phyloP scores from a whole-genome alignment of 2,113 vertebrate genomes.

The Penelope pileata region DNA sequence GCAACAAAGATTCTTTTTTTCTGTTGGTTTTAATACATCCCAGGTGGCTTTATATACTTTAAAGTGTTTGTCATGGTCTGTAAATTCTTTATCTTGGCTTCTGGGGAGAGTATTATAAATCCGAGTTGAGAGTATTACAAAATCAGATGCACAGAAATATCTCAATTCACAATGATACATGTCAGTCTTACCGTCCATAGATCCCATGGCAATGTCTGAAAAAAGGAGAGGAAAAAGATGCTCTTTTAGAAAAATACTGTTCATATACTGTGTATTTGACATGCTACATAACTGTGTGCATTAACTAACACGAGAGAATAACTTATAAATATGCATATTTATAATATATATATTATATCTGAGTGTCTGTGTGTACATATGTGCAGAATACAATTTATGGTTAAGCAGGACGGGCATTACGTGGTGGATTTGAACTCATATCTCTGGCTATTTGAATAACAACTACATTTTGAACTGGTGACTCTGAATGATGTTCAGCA shows the following conservation, averaged over 20 bases:
- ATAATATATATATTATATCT: neutral
- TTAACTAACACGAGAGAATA: neutral
- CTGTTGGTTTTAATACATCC: neutral
- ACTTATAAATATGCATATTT: neutral
- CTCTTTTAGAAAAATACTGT: conserved; percentile 26
- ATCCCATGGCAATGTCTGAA: conserved; percentile 95
- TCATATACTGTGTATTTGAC: neutral
- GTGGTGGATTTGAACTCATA: neutral
- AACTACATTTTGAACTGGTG: neutral
- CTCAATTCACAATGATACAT: neutral
- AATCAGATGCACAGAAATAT: neutral
- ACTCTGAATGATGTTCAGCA: neutral
- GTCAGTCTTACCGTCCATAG: conserved; percentile 90
- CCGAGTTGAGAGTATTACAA: neutral
- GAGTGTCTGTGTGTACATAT: accelerated
- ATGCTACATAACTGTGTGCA: neutral
- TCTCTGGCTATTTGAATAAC: accelerated
- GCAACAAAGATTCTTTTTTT: neutral
- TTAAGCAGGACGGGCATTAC: neutral
- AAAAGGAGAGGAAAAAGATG: conserved; percentile 1
- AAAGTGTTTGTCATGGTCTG: neutral
- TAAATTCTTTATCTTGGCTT: neutral
- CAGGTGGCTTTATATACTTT: neutral
- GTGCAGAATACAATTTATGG: neutral
- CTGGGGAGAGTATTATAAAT: neutral